Percentiles rank a stretch among this genome's conserved stretches.
Evolutionary conservation across 2,797 vertebrate species (phyloP).

Genomic region (Mycteria americana): DNA sequence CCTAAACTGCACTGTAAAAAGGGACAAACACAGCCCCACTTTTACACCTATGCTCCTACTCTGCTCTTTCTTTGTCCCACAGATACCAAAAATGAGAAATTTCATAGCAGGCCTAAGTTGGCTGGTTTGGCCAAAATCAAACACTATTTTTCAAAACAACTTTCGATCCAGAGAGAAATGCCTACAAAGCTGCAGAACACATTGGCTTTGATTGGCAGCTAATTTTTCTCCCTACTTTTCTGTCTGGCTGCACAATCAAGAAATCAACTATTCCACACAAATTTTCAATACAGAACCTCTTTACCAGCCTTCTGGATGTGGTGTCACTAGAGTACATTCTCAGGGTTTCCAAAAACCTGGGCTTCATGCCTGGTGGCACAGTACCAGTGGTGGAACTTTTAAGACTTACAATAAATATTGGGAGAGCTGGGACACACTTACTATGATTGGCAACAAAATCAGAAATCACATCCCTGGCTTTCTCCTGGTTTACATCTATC

Average conservation of each 20-base stretch:
- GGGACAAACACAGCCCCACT: neutral
- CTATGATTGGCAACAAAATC: neutral
- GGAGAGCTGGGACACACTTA: neutral
- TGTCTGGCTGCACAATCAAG: neutral
- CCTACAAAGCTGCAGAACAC: neutral
- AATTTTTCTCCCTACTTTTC: neutral
- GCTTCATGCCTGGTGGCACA: neutral
- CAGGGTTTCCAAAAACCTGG: neutral
- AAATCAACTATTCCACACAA: neutral
- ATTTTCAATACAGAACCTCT: neutral
- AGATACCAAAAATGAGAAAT: neutral
- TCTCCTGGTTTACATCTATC: neutral
- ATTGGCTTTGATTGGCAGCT: neutral
- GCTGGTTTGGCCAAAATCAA: neutral
- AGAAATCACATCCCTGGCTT: neutral
- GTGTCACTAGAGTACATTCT: neutral
- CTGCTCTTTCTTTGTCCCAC: neutral
- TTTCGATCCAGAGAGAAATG: neutral
- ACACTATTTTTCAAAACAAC: neutral
- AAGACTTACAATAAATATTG: neutral
- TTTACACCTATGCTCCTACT: neutral
- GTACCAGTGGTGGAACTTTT: neutral
- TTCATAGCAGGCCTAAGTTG: neutral
- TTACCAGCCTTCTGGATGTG: neutral
- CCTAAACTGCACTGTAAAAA: neutral